A percentile compares a stretch with the other conserved stretches of the same genome.
Conservation (phyloP, 1,140 invertebrate genomes). For the Sinella curviseta region DNA sequence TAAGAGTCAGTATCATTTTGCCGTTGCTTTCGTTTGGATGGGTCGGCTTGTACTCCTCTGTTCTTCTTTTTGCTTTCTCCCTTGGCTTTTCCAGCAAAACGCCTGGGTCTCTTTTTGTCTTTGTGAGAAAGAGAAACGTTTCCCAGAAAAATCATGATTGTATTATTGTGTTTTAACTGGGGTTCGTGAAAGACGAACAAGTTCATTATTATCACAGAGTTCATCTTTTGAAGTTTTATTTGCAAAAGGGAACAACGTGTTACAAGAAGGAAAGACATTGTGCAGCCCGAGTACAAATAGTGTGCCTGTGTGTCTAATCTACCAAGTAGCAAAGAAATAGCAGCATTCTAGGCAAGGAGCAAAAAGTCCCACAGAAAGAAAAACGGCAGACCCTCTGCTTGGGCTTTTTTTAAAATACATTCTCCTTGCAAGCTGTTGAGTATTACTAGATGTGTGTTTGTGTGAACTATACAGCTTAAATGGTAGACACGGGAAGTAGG, state of each 20-base stretch:
- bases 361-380: too few relatives aligned
- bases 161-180: not conserved
- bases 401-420: too few relatives aligned
- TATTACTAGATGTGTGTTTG: too few relatives aligned
- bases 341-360: too few relatives aligned
- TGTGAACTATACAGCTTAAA: too few relatives aligned
- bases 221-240: conserved; percentile 10
- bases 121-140: not conserved
- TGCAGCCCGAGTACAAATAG: too few relatives aligned
- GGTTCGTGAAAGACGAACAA: not conserved
- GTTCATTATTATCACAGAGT: not conserved
- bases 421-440: too few relatives aligned
- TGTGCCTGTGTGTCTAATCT: too few relatives aligned
- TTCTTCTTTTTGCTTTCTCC: not conserved
- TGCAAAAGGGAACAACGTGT: not conserved
- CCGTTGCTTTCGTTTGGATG: not conserved
- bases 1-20: conserved; percentile 21
- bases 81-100: not conserved
- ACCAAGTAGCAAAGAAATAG: too few relatives aligned
- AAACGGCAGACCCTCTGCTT: too few relatives aligned
- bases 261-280: not conserved
- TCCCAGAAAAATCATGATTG: not conserved
- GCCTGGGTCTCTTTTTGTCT: not conserved
- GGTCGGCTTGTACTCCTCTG: too few relatives aligned
- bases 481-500: not conserved